Percentiles rank a stretch among this genome's conserved stretches.
Evolutionary conservation across 2,113 vertebrate genomes (phyloP).

Genomic region (Muscicapa adusta): DNA sequence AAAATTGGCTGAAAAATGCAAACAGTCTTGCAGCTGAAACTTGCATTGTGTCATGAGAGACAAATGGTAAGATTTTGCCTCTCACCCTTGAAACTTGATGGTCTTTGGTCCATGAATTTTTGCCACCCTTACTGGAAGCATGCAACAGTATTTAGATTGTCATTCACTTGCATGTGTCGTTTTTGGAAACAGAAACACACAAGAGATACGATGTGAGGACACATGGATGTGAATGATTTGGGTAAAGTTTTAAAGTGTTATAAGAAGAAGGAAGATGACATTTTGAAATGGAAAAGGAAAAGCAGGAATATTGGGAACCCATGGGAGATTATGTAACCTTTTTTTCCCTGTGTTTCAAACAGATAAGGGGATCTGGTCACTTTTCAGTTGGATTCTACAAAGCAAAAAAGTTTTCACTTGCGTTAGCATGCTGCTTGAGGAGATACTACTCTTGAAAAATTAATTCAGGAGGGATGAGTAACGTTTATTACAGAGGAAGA

Average conservation of each 20-base stretch:
- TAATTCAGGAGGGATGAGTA: background rate
- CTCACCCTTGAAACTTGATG: background rate
- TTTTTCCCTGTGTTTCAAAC: background rate
- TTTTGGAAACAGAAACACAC: background rate
- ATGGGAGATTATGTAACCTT: background rate
- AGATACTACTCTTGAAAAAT: background rate
- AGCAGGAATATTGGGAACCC: background rate
- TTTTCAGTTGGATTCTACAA: background rate
- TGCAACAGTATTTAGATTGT: background rate
- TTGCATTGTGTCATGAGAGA: background rate
- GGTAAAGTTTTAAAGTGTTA: background rate
- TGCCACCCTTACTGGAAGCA: background rate
- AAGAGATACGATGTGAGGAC: background rate
- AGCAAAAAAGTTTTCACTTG: background rate
- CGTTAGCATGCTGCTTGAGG: background rate
- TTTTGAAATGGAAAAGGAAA: background rate
- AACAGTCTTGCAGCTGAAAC: background rate
- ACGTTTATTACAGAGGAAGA: background rate
- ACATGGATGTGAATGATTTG: background rate
- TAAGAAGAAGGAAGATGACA: background rate
- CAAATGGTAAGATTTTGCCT: background rate
- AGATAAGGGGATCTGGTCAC: background rate
- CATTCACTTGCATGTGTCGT: rapidly evolving
- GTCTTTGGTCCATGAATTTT: background rate
- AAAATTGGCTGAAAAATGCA: background rate